These are phyloP conservation scores for Chironomus striatipennis DNA, from an alignment of 1,140 invertebrate genomes.

Conservation along the genomic window DNA sequence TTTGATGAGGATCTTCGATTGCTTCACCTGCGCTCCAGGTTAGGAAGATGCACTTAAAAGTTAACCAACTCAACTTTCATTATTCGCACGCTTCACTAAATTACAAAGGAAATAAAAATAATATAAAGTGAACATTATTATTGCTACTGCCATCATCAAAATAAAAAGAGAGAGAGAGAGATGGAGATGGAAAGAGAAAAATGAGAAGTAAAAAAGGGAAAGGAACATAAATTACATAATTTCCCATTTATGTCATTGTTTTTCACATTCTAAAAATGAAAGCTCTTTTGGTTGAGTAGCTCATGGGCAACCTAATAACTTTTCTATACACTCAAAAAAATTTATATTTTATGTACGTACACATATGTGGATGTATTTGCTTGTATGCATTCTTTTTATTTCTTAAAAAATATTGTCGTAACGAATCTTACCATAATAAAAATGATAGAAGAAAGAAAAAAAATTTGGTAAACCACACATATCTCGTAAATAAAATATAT, in stretches of 20 bases:
- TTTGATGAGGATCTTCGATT: too few species aligned
- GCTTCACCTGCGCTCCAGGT: too few species aligned
- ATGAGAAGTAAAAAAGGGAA: not conserved
- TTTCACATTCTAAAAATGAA: not conserved
- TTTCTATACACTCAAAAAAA: not conserved
- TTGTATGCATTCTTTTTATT: not conserved
- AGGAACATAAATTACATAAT: slow-evolving; percentile 20
- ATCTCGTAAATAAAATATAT: slow-evolving; percentile 5
- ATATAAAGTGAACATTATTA: slow-evolving; percentile 2
- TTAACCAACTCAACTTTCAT: too few species aligned
- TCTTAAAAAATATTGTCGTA: not conserved
- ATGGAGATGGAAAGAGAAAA: not conserved
- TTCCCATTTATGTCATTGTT: slow-evolving; percentile 18
- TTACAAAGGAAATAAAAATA: not conserved
- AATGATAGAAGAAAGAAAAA: slow-evolving; percentile 16
- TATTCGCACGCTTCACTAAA: not conserved
- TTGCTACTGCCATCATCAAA: not conserved
- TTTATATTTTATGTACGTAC: not conserved
- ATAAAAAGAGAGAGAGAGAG: too few species aligned
- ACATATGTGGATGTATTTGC: not conserved
- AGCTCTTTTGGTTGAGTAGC: not conserved
- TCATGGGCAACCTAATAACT: not conserved
- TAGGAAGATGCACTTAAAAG: too few species aligned
- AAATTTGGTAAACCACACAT: slow-evolving; percentile 2
- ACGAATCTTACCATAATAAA: not conserved